Evolutionary conservation across 53 echinoderm and acorn worm genomes (phyloP).

Genomic region (Paelopatides confundens): DNA sequence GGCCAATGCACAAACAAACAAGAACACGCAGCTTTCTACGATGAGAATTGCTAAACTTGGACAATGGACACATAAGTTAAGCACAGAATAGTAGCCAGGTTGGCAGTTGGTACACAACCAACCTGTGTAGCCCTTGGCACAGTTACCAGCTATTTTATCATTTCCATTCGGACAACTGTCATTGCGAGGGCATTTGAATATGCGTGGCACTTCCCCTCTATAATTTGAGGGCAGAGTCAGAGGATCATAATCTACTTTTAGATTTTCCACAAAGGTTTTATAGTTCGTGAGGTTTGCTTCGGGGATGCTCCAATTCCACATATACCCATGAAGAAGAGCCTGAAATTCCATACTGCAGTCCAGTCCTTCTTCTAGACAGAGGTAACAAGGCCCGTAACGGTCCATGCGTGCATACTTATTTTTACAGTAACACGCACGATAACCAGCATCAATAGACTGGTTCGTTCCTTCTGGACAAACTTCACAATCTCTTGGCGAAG

Average conservation of each 20-base stretch:
- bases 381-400: background rate
- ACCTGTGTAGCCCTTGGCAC: slow-evolving; percentile 2
- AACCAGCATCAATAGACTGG: background rate
- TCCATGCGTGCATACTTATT: background rate
- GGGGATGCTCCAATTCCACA: slow-evolving; percentile 14
- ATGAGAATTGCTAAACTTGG: background rate
- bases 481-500: background rate
- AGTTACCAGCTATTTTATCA: background rate
- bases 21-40: background rate
- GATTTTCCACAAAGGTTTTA: slow-evolving; percentile 1
- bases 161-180: background rate
- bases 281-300: background rate
- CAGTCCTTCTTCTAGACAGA: slow-evolving; percentile 5
- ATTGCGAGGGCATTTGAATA: slow-evolving; percentile 3
- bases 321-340: background rate
- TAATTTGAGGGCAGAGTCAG: background rate
- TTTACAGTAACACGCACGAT: slow-evolving; percentile 30
- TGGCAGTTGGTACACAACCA: slow-evolving; percentile 22
- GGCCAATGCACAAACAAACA: background rate
- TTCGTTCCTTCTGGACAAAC: slow-evolving; percentile 34
- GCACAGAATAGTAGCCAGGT: background rate
- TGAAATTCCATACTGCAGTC: background rate
- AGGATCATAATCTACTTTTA: background rate
- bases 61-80: slow-evolving; percentile 1
- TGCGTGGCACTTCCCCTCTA: background rate